Evolutionary conservation across 2,888 invertebrate genomes (phyloP).

Genomic region (Palloptera scutellata): DNA sequence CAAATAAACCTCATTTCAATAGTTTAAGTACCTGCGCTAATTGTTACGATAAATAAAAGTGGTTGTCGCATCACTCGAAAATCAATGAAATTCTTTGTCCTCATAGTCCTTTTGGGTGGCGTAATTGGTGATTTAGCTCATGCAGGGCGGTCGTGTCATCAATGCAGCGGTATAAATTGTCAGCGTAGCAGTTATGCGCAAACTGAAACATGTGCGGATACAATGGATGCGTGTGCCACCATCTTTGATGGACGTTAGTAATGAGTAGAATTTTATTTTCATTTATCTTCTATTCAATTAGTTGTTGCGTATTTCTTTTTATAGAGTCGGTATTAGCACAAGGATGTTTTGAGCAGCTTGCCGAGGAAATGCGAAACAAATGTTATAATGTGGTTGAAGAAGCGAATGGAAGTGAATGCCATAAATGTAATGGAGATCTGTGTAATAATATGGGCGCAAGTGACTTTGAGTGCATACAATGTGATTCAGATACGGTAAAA

Average conservation of each 20-base stretch:
- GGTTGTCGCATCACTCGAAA: neutral
- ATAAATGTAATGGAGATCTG: slow-evolving; percentile 52
- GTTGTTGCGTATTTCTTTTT: slow-evolving; percentile 4
- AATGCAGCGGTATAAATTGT: slow-evolving; percentile 57
- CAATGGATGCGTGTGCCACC: slow-evolving; percentile 57
- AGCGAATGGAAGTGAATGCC: slow-evolving; percentile 39
- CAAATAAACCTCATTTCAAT: neutral
- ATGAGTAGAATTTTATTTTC: neutral
- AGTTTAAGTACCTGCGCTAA: neutral
- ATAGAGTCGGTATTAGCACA: slow-evolving; percentile 41
- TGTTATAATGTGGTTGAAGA: slow-evolving; percentile 16
- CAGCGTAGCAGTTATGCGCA: slow-evolving; percentile 44
- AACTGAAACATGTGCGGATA: slow-evolving; percentile 49
- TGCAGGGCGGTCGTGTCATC: slow-evolving; percentile 46
- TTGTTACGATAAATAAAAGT: neutral
- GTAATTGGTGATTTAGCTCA: slow-evolving; percentile 32
- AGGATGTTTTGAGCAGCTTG: slow-evolving; percentile 38
- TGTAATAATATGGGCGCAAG: slow-evolving; percentile 54
- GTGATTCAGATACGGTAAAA: slow-evolving; percentile 51
- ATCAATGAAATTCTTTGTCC: neutral
- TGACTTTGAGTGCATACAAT: slow-evolving; percentile 52
- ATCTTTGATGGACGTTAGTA: slow-evolving; percentile 53
- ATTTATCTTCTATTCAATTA: neutral
- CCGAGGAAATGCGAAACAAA: slow-evolving; percentile 34
- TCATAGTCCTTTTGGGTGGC: neutral